phyloP scores from a whole-genome alignment of 2,888 invertebrate species.

The Danaus chrysippus region DNA sequence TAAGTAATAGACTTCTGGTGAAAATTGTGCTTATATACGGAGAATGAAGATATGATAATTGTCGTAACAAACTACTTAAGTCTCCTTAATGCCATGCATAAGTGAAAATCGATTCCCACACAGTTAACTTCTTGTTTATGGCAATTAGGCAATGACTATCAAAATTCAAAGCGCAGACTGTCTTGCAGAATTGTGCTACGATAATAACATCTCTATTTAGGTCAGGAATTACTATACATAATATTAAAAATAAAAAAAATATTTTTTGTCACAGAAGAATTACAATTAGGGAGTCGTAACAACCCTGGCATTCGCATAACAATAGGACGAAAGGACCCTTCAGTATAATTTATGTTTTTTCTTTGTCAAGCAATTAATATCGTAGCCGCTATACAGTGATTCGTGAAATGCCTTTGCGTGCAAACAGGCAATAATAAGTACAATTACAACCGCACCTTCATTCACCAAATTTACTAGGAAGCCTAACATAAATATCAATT shows the following conservation, averaged over 20 bases:
- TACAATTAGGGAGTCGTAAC: slow-evolving; percentile 11
- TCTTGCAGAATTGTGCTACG: too few relatives aligned
- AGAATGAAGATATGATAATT: slow-evolving; percentile 21
- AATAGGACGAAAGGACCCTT: slow-evolving; percentile 13
- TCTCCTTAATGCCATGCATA: slow-evolving; percentile 35
- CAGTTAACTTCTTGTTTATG: slow-evolving; percentile 21
- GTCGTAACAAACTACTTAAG: slow-evolving; percentile 28
- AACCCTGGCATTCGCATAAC: slow-evolving; percentile 12
- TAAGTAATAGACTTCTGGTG: slow-evolving; percentile 19
- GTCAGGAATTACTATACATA: too few relatives aligned
- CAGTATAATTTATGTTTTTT: slow-evolving; percentile 22
- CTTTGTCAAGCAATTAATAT: slow-evolving; percentile 27
- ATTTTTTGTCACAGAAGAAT: slow-evolving; percentile 10
- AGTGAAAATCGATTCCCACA: slow-evolving; percentile 51
- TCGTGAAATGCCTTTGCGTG: slow-evolving; percentile 33
- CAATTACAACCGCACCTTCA: slow-evolving; percentile 8
- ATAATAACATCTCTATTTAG: too few relatives aligned
- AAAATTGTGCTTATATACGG: slow-evolving; percentile 19
- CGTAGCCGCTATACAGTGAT: slow-evolving; percentile 33
- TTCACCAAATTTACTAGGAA: slow-evolving; percentile 4
- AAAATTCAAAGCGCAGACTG: slow-evolving; percentile 13
- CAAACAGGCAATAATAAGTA: slow-evolving; percentile 20
- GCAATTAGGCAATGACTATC: slow-evolving; percentile 37
- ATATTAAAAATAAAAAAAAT: not conserved
- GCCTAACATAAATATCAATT: slow-evolving; percentile 9